Conservation (phyloP, 2,113 vertebrate genomes). For the Eudyptes chrysolophus region DNA sequence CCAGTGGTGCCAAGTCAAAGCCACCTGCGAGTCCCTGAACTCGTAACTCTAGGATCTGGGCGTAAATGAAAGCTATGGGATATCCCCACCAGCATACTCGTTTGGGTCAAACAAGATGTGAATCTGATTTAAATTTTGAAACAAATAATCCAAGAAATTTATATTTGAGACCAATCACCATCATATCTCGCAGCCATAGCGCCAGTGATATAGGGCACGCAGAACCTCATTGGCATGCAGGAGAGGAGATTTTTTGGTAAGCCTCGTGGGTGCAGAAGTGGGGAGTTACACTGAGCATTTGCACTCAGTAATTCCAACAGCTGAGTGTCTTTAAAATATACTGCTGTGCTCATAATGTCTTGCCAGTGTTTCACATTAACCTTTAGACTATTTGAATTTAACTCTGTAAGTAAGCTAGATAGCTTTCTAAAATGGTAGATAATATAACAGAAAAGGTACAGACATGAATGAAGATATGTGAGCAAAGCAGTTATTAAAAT, state of each 20-base stretch:
- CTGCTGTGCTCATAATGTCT: constrained; percentile 33
- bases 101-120: not conserved
- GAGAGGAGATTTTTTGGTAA: not conserved
- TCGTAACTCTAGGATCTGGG: rapidly evolving
- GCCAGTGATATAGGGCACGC: not conserved
- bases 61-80: not conserved
- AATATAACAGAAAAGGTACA: constrained; percentile 54
- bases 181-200: too few relatives aligned
- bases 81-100: not conserved
- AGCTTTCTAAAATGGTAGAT: constrained; percentile 52
- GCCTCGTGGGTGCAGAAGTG: not conserved
- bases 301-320: not conserved
- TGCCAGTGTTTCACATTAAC: constrained; percentile 55
- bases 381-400: constrained; percentile 65
- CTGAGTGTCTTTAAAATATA: constrained; percentile 51
- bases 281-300: not conserved
- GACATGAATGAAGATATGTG: constrained; percentile 35
- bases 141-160: too few relatives aligned
- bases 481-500: constrained; percentile 61
- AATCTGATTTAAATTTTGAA: too few relatives aligned
- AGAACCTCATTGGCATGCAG: not conserved
- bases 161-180: too few relatives aligned
- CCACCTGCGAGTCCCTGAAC: not conserved
- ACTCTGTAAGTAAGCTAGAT: constrained; percentile 58
- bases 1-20: not conserved